Evolutionary conservation across 2,888 invertebrate genomes (phyloP), one percentile per base, ranked within the genome.

Genomic region (Aricia artaxerxes): DNA sequence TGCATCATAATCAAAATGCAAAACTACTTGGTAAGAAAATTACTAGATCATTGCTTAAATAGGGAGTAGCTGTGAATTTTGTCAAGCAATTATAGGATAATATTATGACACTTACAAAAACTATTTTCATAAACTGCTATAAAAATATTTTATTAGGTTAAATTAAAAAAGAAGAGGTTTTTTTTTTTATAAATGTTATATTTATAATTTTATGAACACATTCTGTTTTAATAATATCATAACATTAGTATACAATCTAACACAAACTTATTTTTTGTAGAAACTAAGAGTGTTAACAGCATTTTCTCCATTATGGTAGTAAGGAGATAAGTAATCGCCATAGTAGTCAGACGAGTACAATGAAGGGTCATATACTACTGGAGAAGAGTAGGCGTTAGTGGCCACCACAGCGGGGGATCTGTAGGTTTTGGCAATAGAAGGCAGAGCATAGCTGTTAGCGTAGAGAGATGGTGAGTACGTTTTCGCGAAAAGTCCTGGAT

Each of bases 331-430:
- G 35, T 76, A 76, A 35, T 53, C 35, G 7, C 76, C 76, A 31
- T 57, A 76, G n/a, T 76, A 76, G 16, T 53, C 57, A 57, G 53
- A 53, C 31, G 75, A 76, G 11, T 53, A 49, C 31, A 76, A n/a
- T 53, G 76, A 57, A 13, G 76, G 53, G 31, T 76, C 57, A 53
- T 76, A 76, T 1, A 53, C 53, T 53, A 38, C 49, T 57, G 76
- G 76, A 11, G 53, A 57, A 31, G 57, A 57, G 13, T 76, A 76
- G 16, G 53, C 57, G 57, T 76, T 44, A 1, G 79, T 35, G 9
- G 79, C 73, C 4, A 79, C 73, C n/a, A 81, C 38, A 3, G 80
- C 44, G 4, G 78, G 57, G 9, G 73, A 73, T n/a, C 82, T 83
- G 49, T 57, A 76, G 35, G 35, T 53, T 35, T 35, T 76, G 49